A percentile compares a stretch with the other conserved stretches of the same genome.
These are phyloP conservation scores for Philereme transversata DNA, from an alignment of 2,888 invertebrate genomes.

Conservation along the genomic window DNA sequence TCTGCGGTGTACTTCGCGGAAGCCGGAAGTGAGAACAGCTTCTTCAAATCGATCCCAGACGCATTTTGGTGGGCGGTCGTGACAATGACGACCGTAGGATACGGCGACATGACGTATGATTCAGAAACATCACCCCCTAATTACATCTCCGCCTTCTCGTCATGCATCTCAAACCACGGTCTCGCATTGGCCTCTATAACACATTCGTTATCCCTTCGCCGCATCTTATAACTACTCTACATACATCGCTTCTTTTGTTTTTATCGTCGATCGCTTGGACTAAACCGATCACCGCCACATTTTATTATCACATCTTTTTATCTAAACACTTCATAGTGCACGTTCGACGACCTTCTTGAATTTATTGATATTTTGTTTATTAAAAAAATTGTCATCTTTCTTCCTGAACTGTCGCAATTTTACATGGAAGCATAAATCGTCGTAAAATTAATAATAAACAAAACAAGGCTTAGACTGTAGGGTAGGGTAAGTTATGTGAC, in stretches of 20 bases:
- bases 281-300: conserved; percentile 61
- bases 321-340: conserved; percentile 54
- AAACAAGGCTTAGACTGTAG: conserved; percentile 2
- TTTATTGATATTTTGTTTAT: conserved; percentile 54
- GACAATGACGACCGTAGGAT: conserved; percentile 99
- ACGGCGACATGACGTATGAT: conserved; percentile 99
- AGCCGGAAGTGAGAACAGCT: conserved; percentile 99
- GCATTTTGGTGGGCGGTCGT: conserved; percentile 99
- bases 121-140: conserved; percentile 73
- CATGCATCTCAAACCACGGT: conserved; percentile 71
- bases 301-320: conserved; percentile 57
- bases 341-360: conserved; percentile 58
- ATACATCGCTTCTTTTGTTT: conserved; percentile 67
- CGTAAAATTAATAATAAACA: conserved; percentile 53
- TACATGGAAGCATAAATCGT: conserved; percentile 67
- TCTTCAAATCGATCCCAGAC: conserved; percentile 99
- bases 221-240: conserved; percentile 63
- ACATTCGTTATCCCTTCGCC: conserved; percentile 67
- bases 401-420: conserved; percentile 68
- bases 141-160: conserved; percentile 75
- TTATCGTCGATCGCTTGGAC: conserved; percentile 70
- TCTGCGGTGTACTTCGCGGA: conserved; percentile 99
- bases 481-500: conserved; percentile 12
- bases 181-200: conserved; percentile 69
- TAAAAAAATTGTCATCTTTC: conserved; percentile 55